Conservation (phyloP, 2,797 vertebrate genomes). For the Falco berigora region DNA sequence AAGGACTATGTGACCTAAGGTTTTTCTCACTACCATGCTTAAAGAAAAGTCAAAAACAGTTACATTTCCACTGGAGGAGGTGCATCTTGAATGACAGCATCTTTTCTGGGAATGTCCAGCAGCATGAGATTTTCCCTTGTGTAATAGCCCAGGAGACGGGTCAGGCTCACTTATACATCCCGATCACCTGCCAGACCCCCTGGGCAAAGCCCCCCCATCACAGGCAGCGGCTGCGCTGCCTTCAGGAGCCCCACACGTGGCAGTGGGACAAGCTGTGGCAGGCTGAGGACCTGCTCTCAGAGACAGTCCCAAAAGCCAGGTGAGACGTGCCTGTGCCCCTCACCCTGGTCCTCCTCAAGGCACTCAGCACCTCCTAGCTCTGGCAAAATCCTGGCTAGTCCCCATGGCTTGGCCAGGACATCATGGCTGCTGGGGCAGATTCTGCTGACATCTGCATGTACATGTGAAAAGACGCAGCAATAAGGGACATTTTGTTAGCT, state of each 20-base stretch:
- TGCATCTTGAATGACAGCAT: neutral
- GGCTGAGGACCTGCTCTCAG: neutral
- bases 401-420: neutral
- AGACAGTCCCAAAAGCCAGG: neutral
- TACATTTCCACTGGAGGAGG: neutral
- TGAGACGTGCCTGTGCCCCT: neutral
- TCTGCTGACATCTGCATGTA: neutral
- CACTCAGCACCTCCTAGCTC: neutral
- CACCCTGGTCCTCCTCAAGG: fast-evolving
- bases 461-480: neutral
- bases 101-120: neutral
- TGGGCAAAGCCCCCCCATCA: neutral
- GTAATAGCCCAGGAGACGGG: neutral
- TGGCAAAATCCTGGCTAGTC: neutral
- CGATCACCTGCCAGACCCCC: neutral
- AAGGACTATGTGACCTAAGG: neutral
- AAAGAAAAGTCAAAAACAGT: neutral
- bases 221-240: neutral
- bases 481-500: neutral
- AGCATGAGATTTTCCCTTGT: neutral
- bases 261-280: neutral
- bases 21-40: neutral
- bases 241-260: neutral
- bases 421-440: neutral
- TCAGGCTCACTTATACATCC: neutral